Percentiles rank a stretch among this genome's conserved stretches.
Evolutionary conservation across 2,113 vertebrate species (phyloP).

Genomic region (Irena cyanogastra): DNA sequence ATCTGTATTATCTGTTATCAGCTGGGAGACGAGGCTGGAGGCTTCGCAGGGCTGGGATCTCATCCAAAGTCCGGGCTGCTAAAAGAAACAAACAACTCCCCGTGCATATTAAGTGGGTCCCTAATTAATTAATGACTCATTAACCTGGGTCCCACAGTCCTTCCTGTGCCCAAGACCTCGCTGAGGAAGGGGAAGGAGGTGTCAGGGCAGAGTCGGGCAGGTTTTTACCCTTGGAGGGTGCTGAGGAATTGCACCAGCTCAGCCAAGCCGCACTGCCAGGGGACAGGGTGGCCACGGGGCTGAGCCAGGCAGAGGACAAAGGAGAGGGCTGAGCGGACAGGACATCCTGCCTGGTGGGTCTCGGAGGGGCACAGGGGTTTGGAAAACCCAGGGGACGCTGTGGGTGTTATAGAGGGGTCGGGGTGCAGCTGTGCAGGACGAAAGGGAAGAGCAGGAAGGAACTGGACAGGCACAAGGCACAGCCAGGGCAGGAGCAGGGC

Average conservation of each 20-base stretch:
- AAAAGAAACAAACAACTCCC: slow-evolving; percentile 57
- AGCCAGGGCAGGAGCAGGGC: neutral
- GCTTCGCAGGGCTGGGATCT: slow-evolving; percentile 40
- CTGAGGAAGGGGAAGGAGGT: neutral
- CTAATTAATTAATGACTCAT: slow-evolving; percentile 55
- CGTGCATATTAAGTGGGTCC: slow-evolving; percentile 14
- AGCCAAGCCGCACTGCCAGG: neutral
- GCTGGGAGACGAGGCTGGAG: slow-evolving; percentile 53
- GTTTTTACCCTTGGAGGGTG: neutral
- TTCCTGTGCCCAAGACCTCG: neutral
- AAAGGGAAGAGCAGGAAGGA: neutral
- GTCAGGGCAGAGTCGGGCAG: neutral
- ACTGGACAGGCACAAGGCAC: neutral
- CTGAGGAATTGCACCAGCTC: neutral
- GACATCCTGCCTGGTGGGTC: neutral
- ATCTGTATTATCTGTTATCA: slow-evolving; percentile 65
- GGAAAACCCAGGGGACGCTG: neutral
- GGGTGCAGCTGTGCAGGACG: neutral
- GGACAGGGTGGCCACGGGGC: neutral
- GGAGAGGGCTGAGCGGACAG: neutral
- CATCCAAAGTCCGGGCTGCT: slow-evolving; percentile 38
- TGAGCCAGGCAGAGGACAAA: neutral
- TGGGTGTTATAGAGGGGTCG: rapidly evolving
- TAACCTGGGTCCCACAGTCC: neutral
- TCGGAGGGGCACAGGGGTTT: rapidly evolving